Percentiles rank a stretch among this genome's conserved stretches.
Evolutionary conservation across 2,113 vertebrate genomes (phyloP).

Genomic region (Lophotis ruficrista): DNA sequence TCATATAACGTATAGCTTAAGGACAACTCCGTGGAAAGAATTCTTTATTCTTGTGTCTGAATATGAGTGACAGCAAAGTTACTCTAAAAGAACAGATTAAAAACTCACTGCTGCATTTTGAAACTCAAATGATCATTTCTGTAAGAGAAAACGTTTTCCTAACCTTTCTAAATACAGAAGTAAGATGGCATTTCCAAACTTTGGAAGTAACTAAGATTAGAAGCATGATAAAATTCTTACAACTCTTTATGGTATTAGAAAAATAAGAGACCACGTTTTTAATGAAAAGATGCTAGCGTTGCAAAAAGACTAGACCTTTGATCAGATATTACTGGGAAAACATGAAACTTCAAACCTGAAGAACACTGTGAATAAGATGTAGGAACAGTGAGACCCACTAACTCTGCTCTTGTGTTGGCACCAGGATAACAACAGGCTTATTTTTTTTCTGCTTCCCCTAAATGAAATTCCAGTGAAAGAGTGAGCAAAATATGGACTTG

Average conservation of each 20-base stretch:
- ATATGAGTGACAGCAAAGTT: not conserved
- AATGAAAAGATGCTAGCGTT: not conserved
- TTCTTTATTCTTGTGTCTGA: not conserved
- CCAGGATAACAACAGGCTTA: not conserved
- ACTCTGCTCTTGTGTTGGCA: not conserved
- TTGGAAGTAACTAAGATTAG: not conserved
- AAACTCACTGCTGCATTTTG: not conserved
- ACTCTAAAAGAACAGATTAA: not conserved
- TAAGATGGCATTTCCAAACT: not conserved
- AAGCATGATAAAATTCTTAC: not conserved
- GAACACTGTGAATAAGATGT: not conserved
- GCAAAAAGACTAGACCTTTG: not conserved
- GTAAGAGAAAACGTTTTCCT: not conserved
- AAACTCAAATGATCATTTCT: not conserved
- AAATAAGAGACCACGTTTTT: not conserved
- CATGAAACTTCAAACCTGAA: not conserved
- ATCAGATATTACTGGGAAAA: not conserved
- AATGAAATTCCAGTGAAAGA: not conserved
- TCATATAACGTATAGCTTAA: not conserved
- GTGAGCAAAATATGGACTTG: not conserved
- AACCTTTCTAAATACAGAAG: not conserved
- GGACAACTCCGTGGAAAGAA: not conserved
- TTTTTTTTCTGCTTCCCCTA: not conserved
- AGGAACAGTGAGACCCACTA: not conserved
- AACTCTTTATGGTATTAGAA: not conserved